Base-by-base conservation (phyloP, 2,888 invertebrate genomes). In the Zootermopsis nevadensis region DNA sequence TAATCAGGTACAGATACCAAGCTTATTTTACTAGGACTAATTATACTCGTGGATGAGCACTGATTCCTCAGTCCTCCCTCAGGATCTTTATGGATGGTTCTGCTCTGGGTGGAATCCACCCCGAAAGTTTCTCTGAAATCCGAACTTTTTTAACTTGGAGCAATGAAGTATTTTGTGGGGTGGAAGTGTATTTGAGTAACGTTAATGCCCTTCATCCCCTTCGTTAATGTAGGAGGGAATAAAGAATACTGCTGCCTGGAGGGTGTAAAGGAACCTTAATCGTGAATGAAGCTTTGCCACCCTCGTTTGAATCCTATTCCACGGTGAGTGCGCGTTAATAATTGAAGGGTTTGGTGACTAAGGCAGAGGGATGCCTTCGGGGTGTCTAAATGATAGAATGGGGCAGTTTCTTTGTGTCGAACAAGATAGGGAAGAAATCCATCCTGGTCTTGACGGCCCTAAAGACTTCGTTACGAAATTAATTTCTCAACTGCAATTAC, bases 261-360 rank as follows among this genome's bases (percentile, higher is more conserved):
- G 31, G 77, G 77, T 48, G 77, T 55, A 55, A 77, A 55, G 33
- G 31, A 77, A 48, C 77, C 55, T 48, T 77, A 77, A 77, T 77
- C 77, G 77, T 55, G 77, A 77, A 55, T 69, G 19, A 69, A 69
- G 69, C 69, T 27, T 77, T 77, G 53, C 77, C 77, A 77, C 77
- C 77, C 77, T 30, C 69, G 69, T 69, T 69, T 77, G 77, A 77
- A 77, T 77, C 77, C 55, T 42, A 77, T 77, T 77, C 55, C 77
- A 77, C 77, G 55, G 53, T 30, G 53, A 48, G 24, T 53, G 77
- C 77, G 77, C 55, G 55, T 77, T 77, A 77, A 77, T 77, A 77
- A 77, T 77, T 77, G 77, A 77, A 77, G 15, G 69, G 69, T 69
- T 33, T 33, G 33, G 69, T 69, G 30, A 69, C 31, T 69, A 69